phyloP scores from a whole-genome alignment of 2,888 invertebrate species.

The Drosophila merina region DNA sequence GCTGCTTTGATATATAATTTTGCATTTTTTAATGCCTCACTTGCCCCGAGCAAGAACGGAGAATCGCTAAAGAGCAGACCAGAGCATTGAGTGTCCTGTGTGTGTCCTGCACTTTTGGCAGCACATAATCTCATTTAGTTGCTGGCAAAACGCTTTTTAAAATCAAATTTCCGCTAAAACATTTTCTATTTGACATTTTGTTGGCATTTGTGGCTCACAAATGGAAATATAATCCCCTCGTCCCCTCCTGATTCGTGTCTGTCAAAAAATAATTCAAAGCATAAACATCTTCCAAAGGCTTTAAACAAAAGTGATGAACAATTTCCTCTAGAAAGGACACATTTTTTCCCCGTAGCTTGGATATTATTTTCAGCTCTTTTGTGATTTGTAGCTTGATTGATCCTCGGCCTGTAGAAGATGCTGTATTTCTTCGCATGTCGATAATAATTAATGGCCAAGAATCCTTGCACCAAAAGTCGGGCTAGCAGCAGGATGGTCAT shows the following conservation, averaged over 20 bases:
- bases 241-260: constrained; percentile 2
- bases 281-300: constrained; percentile 9
- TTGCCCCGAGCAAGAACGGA: constrained; percentile 58
- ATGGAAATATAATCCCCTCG: constrained; percentile 37
- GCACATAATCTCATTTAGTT: constrained; percentile 82
- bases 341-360: constrained; percentile 24
- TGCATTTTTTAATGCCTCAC: constrained; percentile 79
- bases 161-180: constrained; percentile 82
- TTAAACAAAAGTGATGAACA: constrained; percentile 18
- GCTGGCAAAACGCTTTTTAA: constrained; percentile 81
- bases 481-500: constrained; percentile 16
- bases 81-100: constrained; percentile 53
- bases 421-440: constrained; percentile 39
- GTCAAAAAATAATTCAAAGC: constrained; percentile 12
- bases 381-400: constrained; percentile 69
- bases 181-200: constrained; percentile 72
- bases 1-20: constrained; percentile 79
- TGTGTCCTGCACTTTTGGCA: constrained; percentile 67
- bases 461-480: constrained; percentile 62
- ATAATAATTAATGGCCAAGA: constrained; percentile 70
- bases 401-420: constrained; percentile 30
- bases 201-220: constrained; percentile 55
- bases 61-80: constrained; percentile 8
- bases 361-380: constrained; percentile 57
- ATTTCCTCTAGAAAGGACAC: constrained; percentile 17